Percentiles rank a stretch among this genome's conserved stretches.
phyloP scores from a whole-genome alignment of 2,113 vertebrate species.

The Mesitornis unicolor region DNA sequence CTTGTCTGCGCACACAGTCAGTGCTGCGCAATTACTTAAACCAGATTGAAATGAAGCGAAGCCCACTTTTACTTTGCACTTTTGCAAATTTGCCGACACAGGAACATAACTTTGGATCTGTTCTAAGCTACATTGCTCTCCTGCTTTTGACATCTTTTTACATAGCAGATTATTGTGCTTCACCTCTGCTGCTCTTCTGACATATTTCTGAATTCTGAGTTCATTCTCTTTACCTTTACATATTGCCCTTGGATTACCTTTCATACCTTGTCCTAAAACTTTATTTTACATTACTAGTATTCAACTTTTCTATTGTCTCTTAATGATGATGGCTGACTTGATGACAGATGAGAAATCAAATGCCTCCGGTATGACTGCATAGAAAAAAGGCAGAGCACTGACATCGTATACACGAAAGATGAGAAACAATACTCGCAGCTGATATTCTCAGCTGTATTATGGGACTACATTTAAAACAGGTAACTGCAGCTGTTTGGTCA shows the following conservation, averaged over 20 bases:
- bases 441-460: background rate
- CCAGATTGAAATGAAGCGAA: background rate
- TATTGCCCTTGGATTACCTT: background rate
- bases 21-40: background rate
- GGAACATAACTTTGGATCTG: background rate
- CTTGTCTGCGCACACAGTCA: background rate
- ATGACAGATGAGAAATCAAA: background rate
- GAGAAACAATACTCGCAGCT: background rate
- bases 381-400: background rate
- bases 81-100: background rate
- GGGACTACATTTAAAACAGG: background rate
- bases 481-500: background rate
- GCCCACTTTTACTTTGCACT: background rate
- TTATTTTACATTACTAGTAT: constrained; percentile 15
- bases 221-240: background rate
- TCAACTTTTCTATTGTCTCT: background rate
- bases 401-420: background rate
- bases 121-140: background rate
- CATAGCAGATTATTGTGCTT: background rate
- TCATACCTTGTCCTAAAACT: background rate
- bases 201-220: background rate
- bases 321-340: constrained; percentile 8
- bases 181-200: background rate
- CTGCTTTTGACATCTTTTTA: background rate
- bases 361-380: background rate